phyloP scores from a whole-genome alignment of 2,113 vertebrate genomes.

The Gymnorhina tibicen region DNA sequence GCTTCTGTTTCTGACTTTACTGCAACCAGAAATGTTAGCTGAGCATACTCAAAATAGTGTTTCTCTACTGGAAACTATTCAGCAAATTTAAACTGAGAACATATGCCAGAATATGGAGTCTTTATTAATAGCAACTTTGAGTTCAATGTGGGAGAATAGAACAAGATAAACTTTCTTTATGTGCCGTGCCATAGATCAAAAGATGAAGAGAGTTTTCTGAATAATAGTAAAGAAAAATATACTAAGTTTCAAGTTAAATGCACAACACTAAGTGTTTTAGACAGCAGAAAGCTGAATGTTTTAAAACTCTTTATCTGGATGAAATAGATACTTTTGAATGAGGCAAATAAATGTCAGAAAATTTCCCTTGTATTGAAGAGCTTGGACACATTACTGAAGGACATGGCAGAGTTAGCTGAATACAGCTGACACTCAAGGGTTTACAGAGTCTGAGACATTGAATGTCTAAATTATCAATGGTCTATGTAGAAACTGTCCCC shows the following conservation, averaged over 20 bases:
- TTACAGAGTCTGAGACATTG: background rate
- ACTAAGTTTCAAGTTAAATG: background rate
- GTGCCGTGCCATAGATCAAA: background rate
- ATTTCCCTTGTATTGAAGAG: background rate
- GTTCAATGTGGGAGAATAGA: background rate
- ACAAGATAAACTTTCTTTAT: background rate
- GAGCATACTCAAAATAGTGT: background rate
- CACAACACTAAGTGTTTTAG: background rate
- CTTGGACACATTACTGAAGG: background rate
- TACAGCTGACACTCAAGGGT: background rate
- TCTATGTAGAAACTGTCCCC: background rate
- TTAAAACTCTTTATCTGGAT: background rate
- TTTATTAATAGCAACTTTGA: background rate
- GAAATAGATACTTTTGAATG: background rate
- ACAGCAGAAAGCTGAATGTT: background rate
- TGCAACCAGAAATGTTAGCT: background rate
- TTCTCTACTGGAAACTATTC: background rate
- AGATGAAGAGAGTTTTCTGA: background rate
- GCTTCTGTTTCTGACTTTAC: background rate
- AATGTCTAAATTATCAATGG: background rate
- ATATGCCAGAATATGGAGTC: background rate
- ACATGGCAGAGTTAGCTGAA: background rate
- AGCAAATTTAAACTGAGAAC: background rate
- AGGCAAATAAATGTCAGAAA: background rate
- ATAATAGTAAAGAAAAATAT: background rate